These are phyloP conservation scores for Cnemophilus loriae DNA, from an alignment of 2,113 vertebrate species.

Conservation along the genomic window DNA sequence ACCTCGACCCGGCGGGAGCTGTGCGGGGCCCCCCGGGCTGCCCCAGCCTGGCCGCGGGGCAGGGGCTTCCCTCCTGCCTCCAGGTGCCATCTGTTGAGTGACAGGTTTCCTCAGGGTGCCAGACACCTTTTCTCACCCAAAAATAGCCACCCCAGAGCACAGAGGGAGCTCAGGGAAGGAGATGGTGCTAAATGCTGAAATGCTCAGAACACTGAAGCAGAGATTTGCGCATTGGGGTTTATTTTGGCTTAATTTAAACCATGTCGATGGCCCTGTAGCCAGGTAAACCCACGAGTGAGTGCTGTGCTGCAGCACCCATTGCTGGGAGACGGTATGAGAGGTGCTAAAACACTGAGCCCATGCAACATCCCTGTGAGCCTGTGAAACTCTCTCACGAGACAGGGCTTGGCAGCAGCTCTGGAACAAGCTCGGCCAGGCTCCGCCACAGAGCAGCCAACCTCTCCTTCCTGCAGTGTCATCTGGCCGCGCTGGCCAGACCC, in stretches of 20 bases:
- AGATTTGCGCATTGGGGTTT: not conserved
- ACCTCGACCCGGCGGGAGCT: not conserved
- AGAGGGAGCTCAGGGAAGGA: not conserved
- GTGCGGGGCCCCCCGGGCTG: fast-evolving
- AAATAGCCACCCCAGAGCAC: fast-evolving
- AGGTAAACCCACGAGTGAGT: not conserved
- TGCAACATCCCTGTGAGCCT: fast-evolving
- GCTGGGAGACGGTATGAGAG: not conserved
- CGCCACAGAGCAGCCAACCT: not conserved
- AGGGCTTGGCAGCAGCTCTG: not conserved
- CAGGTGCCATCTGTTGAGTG: not conserved
- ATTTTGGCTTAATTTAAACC: not conserved
- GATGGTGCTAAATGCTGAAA: not conserved
- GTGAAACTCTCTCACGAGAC: not conserved
- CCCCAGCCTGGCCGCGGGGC: not conserved
- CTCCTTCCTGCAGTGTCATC: constrained; percentile 34
- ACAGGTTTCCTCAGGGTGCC: not conserved
- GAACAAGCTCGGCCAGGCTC: not conserved
- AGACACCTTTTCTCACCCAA: not conserved
- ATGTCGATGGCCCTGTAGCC: not conserved
- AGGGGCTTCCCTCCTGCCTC: not conserved
- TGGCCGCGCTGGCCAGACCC: not conserved
- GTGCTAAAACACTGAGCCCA: not conserved
- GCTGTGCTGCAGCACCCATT: not conserved
- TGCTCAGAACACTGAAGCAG: not conserved